Evolutionary conservation across 64 coral and sea anemone genomes (phyloP).

Genomic region (Stichodactyla mertensii): DNA sequence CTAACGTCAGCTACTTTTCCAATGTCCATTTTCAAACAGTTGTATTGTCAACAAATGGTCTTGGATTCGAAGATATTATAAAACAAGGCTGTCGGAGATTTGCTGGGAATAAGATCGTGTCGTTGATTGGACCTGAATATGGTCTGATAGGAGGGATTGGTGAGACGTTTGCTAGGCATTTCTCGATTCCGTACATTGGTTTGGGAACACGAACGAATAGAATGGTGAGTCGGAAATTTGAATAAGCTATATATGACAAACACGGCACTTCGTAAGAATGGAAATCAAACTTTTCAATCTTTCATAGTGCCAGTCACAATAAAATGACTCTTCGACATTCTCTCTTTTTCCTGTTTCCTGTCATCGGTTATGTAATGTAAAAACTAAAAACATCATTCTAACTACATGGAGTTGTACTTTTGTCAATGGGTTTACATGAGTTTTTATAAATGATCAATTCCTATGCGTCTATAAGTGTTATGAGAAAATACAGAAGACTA

Average conservation of each 20-base stretch:
- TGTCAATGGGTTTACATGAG: no score
- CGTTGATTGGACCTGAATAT: background rate
- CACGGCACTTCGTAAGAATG: background rate
- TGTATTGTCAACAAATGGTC: background rate
- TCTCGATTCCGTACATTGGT: constrained; percentile 5
- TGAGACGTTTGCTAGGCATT: background rate
- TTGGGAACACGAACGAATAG: background rate
- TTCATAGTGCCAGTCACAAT: background rate
- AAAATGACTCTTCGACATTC: no score
- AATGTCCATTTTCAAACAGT: background rate
- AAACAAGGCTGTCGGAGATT: background rate
- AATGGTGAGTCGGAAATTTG: background rate
- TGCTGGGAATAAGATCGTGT: background rate
- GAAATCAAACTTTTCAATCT: background rate
- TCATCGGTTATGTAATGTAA: no score
- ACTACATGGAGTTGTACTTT: no score
- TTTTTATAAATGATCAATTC: background rate
- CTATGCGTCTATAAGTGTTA: background rate
- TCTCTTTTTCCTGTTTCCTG: no score
- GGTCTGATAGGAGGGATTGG: background rate
- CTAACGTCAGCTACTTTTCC: background rate
- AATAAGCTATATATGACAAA: background rate
- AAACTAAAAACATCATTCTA: no score
- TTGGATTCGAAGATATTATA: background rate
- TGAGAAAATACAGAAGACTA: background rate